Evolutionary conservation across 2,113 vertebrate genomes (phyloP), one percentile per base, ranked within the genome.

Genomic region (Coracopsis vasa): DNA sequence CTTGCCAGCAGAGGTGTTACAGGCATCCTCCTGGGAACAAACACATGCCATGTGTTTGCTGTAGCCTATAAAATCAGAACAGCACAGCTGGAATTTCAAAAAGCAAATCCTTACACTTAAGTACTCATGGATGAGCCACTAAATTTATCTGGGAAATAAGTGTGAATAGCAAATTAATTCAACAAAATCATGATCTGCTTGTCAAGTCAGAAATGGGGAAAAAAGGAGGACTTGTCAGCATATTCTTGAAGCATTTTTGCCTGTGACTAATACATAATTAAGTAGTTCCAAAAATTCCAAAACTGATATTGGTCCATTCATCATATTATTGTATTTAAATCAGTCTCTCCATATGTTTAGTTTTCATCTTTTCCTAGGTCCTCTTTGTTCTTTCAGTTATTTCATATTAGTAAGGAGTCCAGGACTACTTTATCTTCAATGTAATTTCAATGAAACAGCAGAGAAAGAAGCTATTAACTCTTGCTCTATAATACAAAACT

Each of bases 41-140:
- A 60, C 48, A 66, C 41, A 39, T 0, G 1, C 78, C 85, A 64
- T 51, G 79, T 92, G 82, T 78, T 95, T 94, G 86, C 71, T 74
- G 64, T 35, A 88, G 85, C 93, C 81, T 74, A 92, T 93, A 42
- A 80, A 74, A 92, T 90, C 75, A 86, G 81, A 94, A 71, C 71
- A 90, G 85, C 88, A 93, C 94, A 97, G 92, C 92, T 97, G 93
- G 92, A 95, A 88, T 93, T 95, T 88, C 88, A 90, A 95, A 88
- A 54, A 92, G 39, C 71, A 92, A 50, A 90, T 88, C 64, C 83
- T 95, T 64, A 73, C 54, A 93, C 71, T 85, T 86, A 91, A 95
- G 80, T 92, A 80, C 79, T 81, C 77, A 39, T 83, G 64, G 71
- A 95, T 92, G 80, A 95, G 88, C 54, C 80, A 67, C 92, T 94